Evolutionary conservation across 2,888 invertebrate species (phyloP), one percentile per base, ranked within the genome.

Genomic region (Tigriopus californicus): DNA sequence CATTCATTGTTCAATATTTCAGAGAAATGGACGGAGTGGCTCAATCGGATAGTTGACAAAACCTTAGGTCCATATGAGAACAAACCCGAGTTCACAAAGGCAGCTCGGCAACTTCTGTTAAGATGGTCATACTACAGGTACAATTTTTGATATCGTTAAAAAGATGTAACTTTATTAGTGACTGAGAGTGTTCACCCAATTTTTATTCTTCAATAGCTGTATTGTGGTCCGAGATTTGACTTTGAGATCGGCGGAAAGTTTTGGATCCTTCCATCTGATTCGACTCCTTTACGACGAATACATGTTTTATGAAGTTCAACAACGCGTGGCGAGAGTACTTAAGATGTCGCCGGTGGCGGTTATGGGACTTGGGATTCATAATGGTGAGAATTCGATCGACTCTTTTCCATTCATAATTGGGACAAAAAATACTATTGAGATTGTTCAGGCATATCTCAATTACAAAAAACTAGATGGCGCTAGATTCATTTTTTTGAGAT

Each of bases 181-280:
- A 42, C 6, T n/a, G 8, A 51, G n/a, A 55, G n/a, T 11, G 18
- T 5, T n/a, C 15, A 60, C 57, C 57, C 58, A 61, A 60, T 54
- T 64, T 63, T 65, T n/a, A n/a, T n/a, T n/a, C n/a, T 61, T 68
- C 68, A 71, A 33, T 71, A 89, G 92, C 71, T 95, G 95, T 60
- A 90, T 95, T 82, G 91, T 98, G 61, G 97, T 98, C 66, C 79
- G 97, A 53, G 97, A 98, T 74, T 79, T 98, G 64, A 98, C 97
- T 49, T 76, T 97, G 63, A 76, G 90, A 66, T 94, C 94, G 62
- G 97, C 98, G 44, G 89, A 94, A 22, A 94, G 94, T 72, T 99
- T 98, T 75, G 98, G 98, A 58, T 94, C 94, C 64, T 98, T 98
- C 77, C 98, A 98, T 75, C 79, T 98, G 66, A 89, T 98, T 68